Evolutionary conservation across 2,888 invertebrate genomes (phyloP).

Genomic region (Agriopis marginaria): DNA sequence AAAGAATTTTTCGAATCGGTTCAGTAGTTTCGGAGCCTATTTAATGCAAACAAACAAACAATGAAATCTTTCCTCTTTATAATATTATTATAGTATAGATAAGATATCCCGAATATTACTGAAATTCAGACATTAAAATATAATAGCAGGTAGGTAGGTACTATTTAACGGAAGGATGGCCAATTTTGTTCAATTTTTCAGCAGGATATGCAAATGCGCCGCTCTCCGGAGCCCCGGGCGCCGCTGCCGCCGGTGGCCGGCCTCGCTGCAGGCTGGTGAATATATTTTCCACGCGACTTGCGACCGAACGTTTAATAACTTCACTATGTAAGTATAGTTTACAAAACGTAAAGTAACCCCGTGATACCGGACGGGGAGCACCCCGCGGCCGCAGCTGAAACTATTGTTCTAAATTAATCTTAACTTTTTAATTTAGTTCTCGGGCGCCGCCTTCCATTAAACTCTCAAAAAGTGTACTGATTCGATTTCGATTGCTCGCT

Average conservation of each 20-base stretch:
- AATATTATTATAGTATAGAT: no score
- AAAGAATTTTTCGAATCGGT: no score
- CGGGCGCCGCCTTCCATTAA: slow-evolving; percentile 42
- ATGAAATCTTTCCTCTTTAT: no score
- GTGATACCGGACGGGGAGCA: slow-evolving; percentile 10
- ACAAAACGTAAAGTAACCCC: slow-evolving; percentile 46
- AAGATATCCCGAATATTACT: slow-evolving; percentile 7
- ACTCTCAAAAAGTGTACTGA: slow-evolving; percentile 45
- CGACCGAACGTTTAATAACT: slow-evolving; percentile 29
- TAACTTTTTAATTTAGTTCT: slow-evolving; percentile 56
- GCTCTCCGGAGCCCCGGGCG: background rate
- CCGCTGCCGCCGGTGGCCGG: slow-evolving; percentile 1
- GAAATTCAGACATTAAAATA: slow-evolving; percentile 23
- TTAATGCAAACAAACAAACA: no score
- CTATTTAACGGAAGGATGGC: slow-evolving; percentile 34
- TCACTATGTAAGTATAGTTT: slow-evolving; percentile 37
- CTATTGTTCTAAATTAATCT: slow-evolving; percentile 53
- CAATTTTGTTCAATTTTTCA: slow-evolving; percentile 32
- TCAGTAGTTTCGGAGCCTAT: no score
- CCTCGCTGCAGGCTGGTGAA: slow-evolving; percentile 12
- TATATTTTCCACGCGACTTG: slow-evolving; percentile 31
- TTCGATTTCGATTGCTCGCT: slow-evolving; percentile 57
- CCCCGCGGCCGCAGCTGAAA: slow-evolving; percentile 17
- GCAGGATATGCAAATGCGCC: slow-evolving; percentile 34
- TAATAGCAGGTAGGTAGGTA: slow-evolving; percentile 15